Percentiles rank a stretch among this genome's conserved stretches.
phyloP scores from a whole-genome alignment of 2,113 vertebrate species.

The Ptyas mucosa region DNA sequence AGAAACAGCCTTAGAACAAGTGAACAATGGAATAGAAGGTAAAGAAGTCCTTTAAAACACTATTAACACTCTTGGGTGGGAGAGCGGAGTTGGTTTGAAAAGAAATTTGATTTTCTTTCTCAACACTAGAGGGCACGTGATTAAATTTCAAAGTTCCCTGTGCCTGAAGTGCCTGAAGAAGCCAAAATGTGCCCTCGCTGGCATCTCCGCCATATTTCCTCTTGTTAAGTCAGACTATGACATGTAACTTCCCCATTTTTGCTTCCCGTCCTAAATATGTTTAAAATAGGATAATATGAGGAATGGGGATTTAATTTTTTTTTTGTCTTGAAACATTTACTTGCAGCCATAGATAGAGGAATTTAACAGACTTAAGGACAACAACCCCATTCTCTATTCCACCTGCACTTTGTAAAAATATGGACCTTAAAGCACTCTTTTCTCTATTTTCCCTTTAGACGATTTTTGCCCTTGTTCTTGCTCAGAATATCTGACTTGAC shows the following conservation, averaged over 20 bases:
- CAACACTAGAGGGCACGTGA: neutral
- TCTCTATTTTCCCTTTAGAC: neutral
- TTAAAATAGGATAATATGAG: neutral
- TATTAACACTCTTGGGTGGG: neutral
- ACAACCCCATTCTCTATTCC: neutral
- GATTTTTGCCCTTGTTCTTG: neutral
- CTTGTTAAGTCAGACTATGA: neutral
- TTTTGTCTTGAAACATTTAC: neutral
- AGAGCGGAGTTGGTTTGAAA: neutral
- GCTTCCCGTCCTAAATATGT: neutral
- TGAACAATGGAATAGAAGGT: neutral
- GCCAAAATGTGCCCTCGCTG: neutral
- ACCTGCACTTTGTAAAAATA: neutral
- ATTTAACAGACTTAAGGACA: neutral
- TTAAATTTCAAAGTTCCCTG: neutral
- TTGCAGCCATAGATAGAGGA: neutral
- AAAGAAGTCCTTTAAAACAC: neutral
- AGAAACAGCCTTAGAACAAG: neutral
- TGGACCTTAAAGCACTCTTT: neutral
- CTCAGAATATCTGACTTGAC: neutral
- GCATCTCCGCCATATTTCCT: conserved; percentile 9
- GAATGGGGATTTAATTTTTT: neutral
- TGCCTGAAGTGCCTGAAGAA: neutral
- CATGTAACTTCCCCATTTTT: conserved; percentile 13
- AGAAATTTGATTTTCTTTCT: neutral